Evolutionary conservation across 2,113 vertebrate genomes (phyloP).

Genomic region (Phoenicopterus ruber): DNA sequence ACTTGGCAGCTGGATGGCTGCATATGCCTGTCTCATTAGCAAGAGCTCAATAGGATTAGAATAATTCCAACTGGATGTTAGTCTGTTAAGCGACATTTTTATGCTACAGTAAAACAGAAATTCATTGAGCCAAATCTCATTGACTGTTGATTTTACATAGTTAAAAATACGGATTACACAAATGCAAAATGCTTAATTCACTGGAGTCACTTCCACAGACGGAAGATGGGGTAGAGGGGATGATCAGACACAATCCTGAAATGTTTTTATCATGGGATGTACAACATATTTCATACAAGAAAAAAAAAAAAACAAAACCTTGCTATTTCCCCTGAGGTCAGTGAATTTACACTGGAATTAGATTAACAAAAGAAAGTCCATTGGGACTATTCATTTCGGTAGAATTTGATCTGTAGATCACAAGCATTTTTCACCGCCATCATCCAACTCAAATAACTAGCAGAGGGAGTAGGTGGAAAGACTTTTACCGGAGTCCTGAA

Average conservation of each 20-base stretch:
- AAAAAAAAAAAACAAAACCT: background rate
- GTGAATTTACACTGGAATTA: background rate
- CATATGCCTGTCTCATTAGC: conserved; percentile 24
- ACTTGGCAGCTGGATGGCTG: conserved; percentile 22
- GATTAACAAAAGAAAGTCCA: background rate
- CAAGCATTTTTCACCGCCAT: background rate
- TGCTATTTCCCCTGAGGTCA: background rate
- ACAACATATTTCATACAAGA: background rate
- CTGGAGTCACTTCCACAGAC: background rate
- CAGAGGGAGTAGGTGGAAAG: background rate
- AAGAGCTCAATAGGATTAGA: conserved; percentile 6
- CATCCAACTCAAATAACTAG: background rate
- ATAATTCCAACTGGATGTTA: background rate
- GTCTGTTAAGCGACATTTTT: background rate
- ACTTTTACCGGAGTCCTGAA: background rate
- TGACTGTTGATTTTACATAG: background rate
- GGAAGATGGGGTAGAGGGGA: background rate
- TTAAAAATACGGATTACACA: background rate
- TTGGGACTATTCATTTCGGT: background rate
- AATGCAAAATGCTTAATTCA: background rate
- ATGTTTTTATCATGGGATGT: background rate
- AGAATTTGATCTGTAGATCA: background rate
- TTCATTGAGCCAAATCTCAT: conserved; percentile 4
- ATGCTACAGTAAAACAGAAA: background rate
- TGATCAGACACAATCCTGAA: background rate